phyloP scores from a whole-genome alignment of 2,888 invertebrate species.

The Drosophila lacicola region DNA sequence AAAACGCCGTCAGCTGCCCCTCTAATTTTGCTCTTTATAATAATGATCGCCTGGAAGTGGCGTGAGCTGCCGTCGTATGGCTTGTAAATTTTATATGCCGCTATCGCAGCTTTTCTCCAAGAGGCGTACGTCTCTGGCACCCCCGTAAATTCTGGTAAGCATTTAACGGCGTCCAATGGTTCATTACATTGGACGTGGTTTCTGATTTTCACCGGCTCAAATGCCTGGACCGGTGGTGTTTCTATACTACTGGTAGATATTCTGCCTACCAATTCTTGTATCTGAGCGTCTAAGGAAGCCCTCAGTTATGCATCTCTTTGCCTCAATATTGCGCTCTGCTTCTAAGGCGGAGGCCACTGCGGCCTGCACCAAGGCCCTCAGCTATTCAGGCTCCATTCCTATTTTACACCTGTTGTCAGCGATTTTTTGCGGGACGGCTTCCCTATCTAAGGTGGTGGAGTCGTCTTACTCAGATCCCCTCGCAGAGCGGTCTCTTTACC shows the following conservation, averaged over 20 bases:
- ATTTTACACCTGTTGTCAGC: not conserved
- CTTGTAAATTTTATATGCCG: no score
- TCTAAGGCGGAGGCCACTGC: not conserved
- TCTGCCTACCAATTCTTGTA: no score
- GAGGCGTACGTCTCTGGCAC: no score
- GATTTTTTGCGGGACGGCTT: not conserved
- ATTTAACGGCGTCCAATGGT: not conserved
- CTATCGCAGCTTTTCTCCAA: no score
- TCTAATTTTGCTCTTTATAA: not conserved
- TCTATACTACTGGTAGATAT: no score
- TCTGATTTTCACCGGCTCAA: not conserved
- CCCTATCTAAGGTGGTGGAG: no score
- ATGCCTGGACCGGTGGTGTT: not conserved
- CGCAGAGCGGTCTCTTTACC: no score
- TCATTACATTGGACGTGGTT: not conserved
- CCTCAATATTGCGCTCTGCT: not conserved
- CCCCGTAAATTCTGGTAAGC: not conserved
- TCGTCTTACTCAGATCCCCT: no score
- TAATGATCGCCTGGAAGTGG: not conserved
- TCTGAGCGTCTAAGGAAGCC: not conserved
- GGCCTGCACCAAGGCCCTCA: not conserved
- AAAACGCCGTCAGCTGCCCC: not conserved
- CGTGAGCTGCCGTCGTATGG: no score
- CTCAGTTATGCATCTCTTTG: not conserved
- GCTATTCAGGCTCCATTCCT: not conserved